Base-by-base conservation (phyloP, 23 tunicate species). In the Trididemnum nubilum region DNA sequence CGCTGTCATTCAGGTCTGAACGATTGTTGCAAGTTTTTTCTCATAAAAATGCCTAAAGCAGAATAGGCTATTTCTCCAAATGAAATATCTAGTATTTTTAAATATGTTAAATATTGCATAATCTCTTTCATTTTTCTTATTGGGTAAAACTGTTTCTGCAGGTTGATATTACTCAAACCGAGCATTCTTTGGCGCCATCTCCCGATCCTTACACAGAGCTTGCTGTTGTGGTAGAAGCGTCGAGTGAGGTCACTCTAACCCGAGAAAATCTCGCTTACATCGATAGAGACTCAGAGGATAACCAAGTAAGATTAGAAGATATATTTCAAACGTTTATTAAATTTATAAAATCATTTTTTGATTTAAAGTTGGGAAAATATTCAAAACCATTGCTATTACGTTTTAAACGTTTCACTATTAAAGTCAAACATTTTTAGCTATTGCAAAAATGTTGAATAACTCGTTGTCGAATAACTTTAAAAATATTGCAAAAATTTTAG, bases 211-310 rank as follows among this genome's bases (percentile, higher is more conserved):
- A 31, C 38, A 77, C 60, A 24, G 93, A 93, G 72, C 60, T 93
- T 4, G 65, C 89, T 35, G 23, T 93, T 38, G 86, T 73, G 19
- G 82, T 93, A 5, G 34, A 78, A n/a, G 98, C 72, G 33, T 54
- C 86, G 23, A 88, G 86, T 58, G 92, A 77, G 21, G 83, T 32
- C 27, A 54, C 60, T 34, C 39, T 93, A 71, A 59, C 86, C 35
- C 58, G 98, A 35, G 93, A 93, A 52, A 80, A 93, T 39, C 82
- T 93, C 34, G 98, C 98, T 32, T 93, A 73, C 32, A 63, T 73
- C 19, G 93, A 87, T 18, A 38, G 31, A 29, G 86, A 67, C n/a
- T 78, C 87, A 7, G 61, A 63, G 3, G 89, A 87, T 58, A 29
- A 65, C 33, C 75, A 93, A 84, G 98, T 93, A 2, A 32, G 73